These are phyloP conservation scores for Trichonephila clavata DNA, from an alignment of 1,140 invertebrate species.

Conservation along the genomic window DNA sequence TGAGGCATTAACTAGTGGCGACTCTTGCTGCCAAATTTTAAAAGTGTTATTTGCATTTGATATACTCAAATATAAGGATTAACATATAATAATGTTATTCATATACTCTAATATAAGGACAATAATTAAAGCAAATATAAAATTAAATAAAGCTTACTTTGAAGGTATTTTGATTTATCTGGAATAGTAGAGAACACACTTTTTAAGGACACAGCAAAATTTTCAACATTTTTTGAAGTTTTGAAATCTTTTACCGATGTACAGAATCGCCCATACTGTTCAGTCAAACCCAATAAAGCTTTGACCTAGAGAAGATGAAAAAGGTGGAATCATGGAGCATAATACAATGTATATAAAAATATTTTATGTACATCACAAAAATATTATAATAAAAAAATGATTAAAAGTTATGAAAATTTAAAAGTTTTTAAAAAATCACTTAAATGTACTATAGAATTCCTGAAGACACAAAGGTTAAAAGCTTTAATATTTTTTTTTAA, in stretches of 20 bases:
- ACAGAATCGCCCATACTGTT: constrained; percentile 64
- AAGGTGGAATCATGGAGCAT: too few relatives aligned
- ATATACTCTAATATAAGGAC: not conserved
- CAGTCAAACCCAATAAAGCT: constrained; percentile 35
- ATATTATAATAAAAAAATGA: not conserved
- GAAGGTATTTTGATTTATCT: constrained; percentile 37
- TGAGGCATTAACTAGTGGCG: too few relatives aligned
- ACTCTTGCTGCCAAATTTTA: too few relatives aligned
- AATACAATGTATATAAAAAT: not conserved
- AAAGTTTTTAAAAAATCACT: not conserved
- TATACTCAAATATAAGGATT: not conserved
- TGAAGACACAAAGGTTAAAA: too few relatives aligned
- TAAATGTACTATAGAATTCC: too few relatives aligned
- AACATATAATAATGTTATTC: too few relatives aligned
- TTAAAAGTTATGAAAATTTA: too few relatives aligned
- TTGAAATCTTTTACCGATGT: constrained; percentile 67
- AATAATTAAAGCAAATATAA: not conserved
- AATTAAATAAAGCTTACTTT: constrained; percentile 46
- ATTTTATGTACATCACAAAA: not conserved
- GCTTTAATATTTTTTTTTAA: too few relatives aligned
- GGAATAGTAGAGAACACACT: constrained; percentile 44
- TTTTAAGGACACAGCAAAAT: constrained; percentile 64
- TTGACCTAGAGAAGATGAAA: constrained; percentile 46
- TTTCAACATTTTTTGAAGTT: constrained; percentile 58
- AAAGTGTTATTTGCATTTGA: not conserved